A percentile compares a stretch with the other conserved stretches of the same genome.
These are phyloP conservation scores for Hesperia comma DNA, from an alignment of 2,888 invertebrate species.

Conservation along the genomic window DNA sequence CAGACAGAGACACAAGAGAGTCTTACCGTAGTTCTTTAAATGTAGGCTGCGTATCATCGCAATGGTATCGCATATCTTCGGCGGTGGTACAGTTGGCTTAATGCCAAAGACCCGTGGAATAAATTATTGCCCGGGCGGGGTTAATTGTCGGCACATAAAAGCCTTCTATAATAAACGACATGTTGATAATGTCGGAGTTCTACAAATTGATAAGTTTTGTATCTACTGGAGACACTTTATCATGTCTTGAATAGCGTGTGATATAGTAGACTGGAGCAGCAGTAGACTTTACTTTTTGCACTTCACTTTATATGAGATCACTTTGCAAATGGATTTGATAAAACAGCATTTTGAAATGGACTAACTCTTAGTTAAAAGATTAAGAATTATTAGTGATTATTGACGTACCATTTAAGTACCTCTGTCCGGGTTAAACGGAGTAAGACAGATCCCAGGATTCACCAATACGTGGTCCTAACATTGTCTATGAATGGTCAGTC, in stretches of 20 bases:
- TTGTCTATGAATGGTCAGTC: too few relatives aligned
- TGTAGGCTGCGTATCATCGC: too few relatives aligned
- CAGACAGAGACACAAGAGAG: too few relatives aligned
- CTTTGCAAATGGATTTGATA: not conserved
- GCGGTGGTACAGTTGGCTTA: not conserved
- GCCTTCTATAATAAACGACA: conserved; percentile 40
- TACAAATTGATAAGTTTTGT: conserved; percentile 25
- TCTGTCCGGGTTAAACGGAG: too few relatives aligned
- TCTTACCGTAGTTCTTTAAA: too few relatives aligned
- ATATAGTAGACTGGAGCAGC: not conserved
- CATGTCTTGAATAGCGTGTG: conserved; percentile 10
- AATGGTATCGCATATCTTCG: not conserved
- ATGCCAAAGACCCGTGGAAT: conserved; percentile 35
- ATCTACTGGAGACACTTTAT: conserved; percentile 4
- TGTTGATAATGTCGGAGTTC: conserved; percentile 28
- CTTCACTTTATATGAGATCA: not conserved
- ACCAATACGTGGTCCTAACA: too few relatives aligned
- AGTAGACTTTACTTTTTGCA: not conserved
- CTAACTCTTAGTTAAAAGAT: too few relatives aligned
- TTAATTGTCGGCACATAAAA: conserved; percentile 51
- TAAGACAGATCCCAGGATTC: too few relatives aligned
- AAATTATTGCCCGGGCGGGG: conserved; percentile 47
- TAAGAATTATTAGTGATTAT: too few relatives aligned
- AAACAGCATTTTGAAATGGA: too few relatives aligned
- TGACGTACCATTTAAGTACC: too few relatives aligned